Conservation (phyloP, 2,113 vertebrate genomes). For the Oreochromis tanganicae region DNA sequence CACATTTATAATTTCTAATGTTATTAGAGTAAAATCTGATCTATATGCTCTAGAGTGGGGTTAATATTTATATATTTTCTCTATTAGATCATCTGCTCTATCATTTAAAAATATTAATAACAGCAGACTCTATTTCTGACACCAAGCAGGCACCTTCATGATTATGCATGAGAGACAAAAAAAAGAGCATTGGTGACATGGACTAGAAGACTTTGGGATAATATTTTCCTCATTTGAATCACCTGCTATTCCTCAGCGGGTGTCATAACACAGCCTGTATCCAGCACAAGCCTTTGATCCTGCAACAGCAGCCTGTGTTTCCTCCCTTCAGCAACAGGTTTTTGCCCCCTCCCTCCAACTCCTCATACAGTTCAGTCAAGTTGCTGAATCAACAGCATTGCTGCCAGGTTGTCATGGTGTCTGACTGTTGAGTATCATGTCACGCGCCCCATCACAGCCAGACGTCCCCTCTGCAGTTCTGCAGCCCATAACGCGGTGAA, state of each 20-base stretch:
- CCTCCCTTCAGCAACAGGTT: neutral
- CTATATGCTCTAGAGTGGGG: neutral
- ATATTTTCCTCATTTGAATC: neutral
- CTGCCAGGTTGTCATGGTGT: conserved; percentile 59
- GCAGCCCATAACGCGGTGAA: conserved; percentile 11
- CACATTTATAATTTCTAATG: neutral
- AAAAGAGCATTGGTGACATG: neutral
- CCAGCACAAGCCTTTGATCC: neutral
- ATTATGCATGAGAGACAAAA: neutral
- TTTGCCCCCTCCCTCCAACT: neutral
- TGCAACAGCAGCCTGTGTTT: neutral
- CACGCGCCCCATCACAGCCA: conserved; percentile 29
- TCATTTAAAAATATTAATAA: neutral
- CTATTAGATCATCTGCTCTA: neutral
- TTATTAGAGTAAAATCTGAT: neutral
- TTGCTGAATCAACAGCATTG: conserved; percentile 51
- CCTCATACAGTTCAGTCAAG: conserved; percentile 15
- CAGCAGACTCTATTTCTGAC: neutral
- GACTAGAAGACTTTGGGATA: neutral
- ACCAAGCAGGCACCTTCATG: neutral
- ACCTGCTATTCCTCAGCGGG: neutral
- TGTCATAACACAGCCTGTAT: neutral
- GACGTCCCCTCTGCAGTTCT: conserved; percentile 6
- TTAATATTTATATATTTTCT: too few relatives aligned
- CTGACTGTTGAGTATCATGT: conserved; percentile 49